Percentiles rank a stretch among this genome's conserved stretches.
These are phyloP conservation scores for Bostrychus sinensis DNA, from an alignment of 2,113 vertebrate species.

Conservation along the genomic window DNA sequence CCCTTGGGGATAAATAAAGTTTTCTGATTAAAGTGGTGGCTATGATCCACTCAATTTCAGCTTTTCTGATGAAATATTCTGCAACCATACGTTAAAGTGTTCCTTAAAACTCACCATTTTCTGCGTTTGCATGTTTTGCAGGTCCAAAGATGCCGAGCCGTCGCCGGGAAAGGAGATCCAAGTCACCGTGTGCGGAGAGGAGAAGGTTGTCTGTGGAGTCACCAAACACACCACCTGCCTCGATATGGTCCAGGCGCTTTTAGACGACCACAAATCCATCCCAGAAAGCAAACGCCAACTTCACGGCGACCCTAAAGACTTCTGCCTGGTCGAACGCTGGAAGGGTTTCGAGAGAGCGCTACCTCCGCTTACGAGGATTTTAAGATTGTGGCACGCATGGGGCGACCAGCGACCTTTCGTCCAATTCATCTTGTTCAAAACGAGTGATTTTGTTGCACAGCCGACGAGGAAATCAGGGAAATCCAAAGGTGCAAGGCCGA, in stretches of 20 bases:
- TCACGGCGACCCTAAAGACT: conserved; percentile 87
- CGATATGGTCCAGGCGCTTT: conserved; percentile 90
- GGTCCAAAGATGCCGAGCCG: conserved; percentile 84
- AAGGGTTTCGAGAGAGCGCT: conserved; percentile 90
- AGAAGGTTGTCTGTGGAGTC: conserved; percentile 93
- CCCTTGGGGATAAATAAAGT: too few relatives aligned
- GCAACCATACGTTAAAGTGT: too few relatives aligned
- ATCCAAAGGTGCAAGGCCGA: conserved; percentile 79
- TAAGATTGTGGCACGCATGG: conserved; percentile 94
- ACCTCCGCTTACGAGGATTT: conserved; percentile 90
- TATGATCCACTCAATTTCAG: too few relatives aligned
- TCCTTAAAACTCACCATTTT: background rate
- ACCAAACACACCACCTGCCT: conserved; percentile 92
- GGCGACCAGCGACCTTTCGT: conserved; percentile 89
- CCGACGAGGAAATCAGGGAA: conserved; percentile 82
- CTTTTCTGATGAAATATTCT: too few relatives aligned
- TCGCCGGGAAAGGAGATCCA: conserved; percentile 88
- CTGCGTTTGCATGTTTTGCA: conserved; percentile 55
- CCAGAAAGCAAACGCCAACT: conserved; percentile 85
- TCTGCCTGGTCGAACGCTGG: conserved; percentile 94
- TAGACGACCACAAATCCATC: conserved; percentile 87
- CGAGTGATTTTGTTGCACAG: conserved; percentile 85
- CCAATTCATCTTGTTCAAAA: conserved; percentile 88
- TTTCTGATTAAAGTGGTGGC: too few relatives aligned
- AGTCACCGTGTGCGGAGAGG: conserved; percentile 91